Percentiles rank a stretch among this genome's conserved stretches.
Evolutionary conservation across 2,113 vertebrate species (phyloP).

Genomic region (Malaclemys terrapin): DNA sequence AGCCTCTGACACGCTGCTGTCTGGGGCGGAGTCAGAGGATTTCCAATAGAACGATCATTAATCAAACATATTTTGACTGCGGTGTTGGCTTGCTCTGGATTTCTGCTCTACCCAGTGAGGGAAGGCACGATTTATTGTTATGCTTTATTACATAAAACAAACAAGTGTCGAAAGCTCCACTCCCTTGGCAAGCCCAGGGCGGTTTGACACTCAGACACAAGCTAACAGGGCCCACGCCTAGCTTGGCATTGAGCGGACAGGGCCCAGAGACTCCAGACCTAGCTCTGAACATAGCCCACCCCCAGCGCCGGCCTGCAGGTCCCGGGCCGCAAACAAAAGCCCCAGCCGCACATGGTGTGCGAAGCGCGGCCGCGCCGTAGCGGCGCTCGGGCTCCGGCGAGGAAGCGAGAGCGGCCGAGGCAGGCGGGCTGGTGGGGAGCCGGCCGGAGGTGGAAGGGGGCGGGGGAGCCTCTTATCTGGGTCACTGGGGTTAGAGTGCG

Average conservation of each 20-base stretch:
- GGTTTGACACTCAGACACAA: constrained; percentile 16
- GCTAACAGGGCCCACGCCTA: not conserved
- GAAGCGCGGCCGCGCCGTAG: not conserved
- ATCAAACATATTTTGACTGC: constrained; percentile 18
- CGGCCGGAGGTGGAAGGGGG: not conserved
- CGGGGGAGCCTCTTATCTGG: constrained; percentile 26
- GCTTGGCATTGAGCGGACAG: not conserved
- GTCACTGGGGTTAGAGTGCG: constrained; percentile 50
- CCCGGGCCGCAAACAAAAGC: not conserved
- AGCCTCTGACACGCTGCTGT: constrained; percentile 55
- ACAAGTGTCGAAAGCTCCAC: not conserved
- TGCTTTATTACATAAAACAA: not conserved
- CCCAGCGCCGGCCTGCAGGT: too few species aligned
- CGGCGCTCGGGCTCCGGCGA: not conserved
- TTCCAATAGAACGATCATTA: constrained; percentile 53
- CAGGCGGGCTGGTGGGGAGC: not conserved
- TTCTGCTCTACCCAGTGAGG: not conserved
- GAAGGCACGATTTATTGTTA: not conserved
- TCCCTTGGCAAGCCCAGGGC: too few species aligned
- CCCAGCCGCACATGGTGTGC: not conserved
- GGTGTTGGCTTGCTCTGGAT: not conserved
- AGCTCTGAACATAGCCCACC: too few species aligned
- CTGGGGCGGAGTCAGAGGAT: constrained; percentile 51
- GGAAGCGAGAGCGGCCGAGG: not conserved
- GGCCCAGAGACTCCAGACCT: not conserved